Conservation (phyloP, 2,797 vertebrate species). For the Falco naumanni region DNA sequence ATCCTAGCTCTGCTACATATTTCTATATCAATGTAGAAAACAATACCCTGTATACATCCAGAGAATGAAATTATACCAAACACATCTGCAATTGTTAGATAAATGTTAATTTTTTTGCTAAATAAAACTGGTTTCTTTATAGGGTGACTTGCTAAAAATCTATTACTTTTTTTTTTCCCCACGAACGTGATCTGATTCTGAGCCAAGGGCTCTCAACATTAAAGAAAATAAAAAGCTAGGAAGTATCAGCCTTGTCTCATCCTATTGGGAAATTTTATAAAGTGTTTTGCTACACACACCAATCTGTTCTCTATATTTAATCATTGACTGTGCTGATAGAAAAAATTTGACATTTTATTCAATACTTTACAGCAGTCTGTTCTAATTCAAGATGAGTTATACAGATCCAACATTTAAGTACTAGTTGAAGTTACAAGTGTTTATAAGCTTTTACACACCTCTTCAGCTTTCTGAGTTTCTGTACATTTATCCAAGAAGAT, state of each 20-base stretch:
- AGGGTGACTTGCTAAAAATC: background rate
- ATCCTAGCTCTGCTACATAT: background rate
- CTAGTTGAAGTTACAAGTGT: background rate
- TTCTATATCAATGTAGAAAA: background rate
- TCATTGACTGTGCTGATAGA: background rate
- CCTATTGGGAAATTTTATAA: background rate
- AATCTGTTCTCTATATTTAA: background rate
- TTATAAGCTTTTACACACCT: slow-evolving; percentile 77
- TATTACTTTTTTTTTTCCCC: background rate
- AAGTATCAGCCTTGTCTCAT: background rate
- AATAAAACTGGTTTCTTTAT: background rate
- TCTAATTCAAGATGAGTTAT: background rate
- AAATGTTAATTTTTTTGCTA: background rate
- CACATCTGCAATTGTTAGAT: background rate
- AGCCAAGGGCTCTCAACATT: background rate
- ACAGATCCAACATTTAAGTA: background rate
- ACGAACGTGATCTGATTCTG: background rate
- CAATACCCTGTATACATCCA: background rate
- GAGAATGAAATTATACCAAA: background rate
- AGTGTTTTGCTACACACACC: background rate
- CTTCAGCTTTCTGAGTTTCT: slow-evolving; percentile 88
- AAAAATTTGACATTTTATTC: background rate
- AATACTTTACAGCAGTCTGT: background rate
- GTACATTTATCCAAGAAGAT: slow-evolving; percentile 88
- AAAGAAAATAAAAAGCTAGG: background rate